Conservation (phyloP, 2,113 vertebrate genomes). For the Sialia sialis region DNA sequence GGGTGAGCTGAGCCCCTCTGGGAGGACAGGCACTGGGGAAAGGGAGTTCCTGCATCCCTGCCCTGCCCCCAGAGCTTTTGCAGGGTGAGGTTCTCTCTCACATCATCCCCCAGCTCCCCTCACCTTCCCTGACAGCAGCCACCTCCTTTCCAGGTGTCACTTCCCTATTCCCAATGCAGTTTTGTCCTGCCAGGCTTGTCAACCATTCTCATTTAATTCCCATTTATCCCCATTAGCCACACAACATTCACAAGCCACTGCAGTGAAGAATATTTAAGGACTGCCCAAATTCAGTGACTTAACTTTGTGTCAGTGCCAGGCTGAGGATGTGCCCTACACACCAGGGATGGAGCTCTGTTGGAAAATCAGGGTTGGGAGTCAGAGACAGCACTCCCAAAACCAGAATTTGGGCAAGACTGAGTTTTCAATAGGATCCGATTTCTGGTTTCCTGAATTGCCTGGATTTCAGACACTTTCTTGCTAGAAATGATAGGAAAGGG, state of each 20-base stretch:
- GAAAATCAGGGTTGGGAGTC: background rate
- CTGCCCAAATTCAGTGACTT: background rate
- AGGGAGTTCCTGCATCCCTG: background rate
- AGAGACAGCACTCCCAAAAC: background rate
- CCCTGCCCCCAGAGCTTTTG: background rate
- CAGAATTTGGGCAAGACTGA: background rate
- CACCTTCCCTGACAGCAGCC: background rate
- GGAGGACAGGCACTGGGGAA: background rate
- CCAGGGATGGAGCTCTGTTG: background rate
- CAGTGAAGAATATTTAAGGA: background rate
- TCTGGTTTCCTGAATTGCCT: background rate
- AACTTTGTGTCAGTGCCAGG: background rate
- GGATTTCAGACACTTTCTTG: background rate
- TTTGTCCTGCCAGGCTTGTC: background rate
- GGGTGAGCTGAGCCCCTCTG: background rate
- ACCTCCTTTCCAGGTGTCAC: background rate
- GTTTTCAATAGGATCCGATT: background rate
- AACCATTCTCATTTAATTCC: background rate
- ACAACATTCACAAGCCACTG: background rate
- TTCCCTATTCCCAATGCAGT: background rate
- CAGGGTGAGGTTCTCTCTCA: background rate
- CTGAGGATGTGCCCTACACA: background rate
- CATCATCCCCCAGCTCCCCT: background rate
- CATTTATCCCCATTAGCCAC: background rate
- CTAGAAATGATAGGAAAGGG: background rate